A percentile compares a stretch with the other conserved stretches of the same genome.
Evolutionary conservation across 2,888 invertebrate species (phyloP).

Genomic region (Cordilura impudica): DNA sequence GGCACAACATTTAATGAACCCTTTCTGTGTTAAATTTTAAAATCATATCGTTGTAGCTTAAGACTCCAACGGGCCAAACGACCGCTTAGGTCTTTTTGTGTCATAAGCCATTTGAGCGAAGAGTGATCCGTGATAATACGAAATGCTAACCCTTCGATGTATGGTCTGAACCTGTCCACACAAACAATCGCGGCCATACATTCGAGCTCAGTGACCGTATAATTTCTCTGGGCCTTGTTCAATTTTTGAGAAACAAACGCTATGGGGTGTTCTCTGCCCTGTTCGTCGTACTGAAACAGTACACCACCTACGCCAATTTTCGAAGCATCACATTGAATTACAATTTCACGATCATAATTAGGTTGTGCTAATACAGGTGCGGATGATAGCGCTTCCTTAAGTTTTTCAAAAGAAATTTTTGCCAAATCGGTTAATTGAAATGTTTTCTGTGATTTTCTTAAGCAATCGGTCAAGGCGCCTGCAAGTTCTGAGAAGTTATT

Average conservation of each 20-base stretch:
- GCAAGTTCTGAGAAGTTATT: too few relatives aligned
- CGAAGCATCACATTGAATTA: neutral
- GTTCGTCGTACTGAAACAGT: too few relatives aligned
- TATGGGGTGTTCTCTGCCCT: slow-evolving; percentile 29
- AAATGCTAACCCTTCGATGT: slow-evolving; percentile 62
- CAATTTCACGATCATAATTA: neutral
- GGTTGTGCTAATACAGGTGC: neutral
- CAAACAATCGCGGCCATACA: too few relatives aligned
- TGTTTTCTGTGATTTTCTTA: neutral
- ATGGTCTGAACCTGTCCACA: slow-evolving; percentile 44
- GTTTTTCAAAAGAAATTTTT: neutral
- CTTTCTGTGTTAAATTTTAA: slow-evolving; percentile 5
- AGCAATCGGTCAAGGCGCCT: too few relatives aligned
- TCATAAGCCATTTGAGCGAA: too few relatives aligned
- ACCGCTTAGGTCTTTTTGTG: too few relatives aligned
- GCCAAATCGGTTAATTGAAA: neutral
- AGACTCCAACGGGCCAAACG: too few relatives aligned
- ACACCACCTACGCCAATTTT: too few relatives aligned
- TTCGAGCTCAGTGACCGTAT: slow-evolving; percentile 31
- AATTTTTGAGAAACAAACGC: slow-evolving; percentile 29
- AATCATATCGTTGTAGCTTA: slow-evolving; percentile 8
- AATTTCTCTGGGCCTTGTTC: slow-evolving; percentile 29
- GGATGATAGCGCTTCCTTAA: neutral
- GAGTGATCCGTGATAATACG: too few relatives aligned
- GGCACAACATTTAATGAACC: slow-evolving; percentile 1